Percentiles rank a stretch among this genome's conserved stretches.
Evolutionary conservation across 2,113 vertebrate genomes (phyloP).

Genomic region (Malurus alboscapulatus): DNA sequence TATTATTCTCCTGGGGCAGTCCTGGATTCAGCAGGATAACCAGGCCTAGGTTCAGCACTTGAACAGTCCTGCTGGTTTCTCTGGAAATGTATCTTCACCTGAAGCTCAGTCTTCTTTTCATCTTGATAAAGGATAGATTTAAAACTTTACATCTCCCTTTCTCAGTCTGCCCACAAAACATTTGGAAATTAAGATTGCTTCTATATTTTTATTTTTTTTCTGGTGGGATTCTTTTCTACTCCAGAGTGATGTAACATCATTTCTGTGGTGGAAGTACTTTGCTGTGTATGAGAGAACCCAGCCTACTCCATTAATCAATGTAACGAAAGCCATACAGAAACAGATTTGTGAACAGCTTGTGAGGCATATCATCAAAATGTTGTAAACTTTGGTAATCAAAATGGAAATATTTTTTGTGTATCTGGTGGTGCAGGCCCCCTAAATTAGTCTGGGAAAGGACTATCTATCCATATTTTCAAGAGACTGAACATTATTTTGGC

Average conservation of each 20-base stretch:
- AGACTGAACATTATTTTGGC: slow-evolving; percentile 17
- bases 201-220: background rate
- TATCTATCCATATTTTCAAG: slow-evolving; percentile 30
- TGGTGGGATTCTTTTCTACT: background rate
- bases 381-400: slow-evolving; percentile 51
- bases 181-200: background rate
- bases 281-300: background rate
- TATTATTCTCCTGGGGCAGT: background rate
- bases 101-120: background rate
- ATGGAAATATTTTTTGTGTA: slow-evolving; percentile 32
- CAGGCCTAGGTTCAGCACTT: background rate
- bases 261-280: background rate
- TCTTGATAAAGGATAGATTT: background rate
- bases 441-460: slow-evolving; percentile 14
- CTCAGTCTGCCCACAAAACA: background rate
- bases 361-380: slow-evolving; percentile 32
- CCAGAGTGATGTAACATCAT: background rate
- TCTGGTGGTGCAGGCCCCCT: background rate
- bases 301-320: slow-evolving; percentile 25
- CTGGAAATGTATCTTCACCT: background rate
- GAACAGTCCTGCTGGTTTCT: background rate
- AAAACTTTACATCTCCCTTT: background rate
- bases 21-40: background rate
- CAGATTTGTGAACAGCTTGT: slow-evolving; percentile 67
- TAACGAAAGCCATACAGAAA: slow-evolving; percentile 18